Evolutionary conservation across 1,140 invertebrate genomes (phyloP).

Genomic region (Platyura marginata): DNA sequence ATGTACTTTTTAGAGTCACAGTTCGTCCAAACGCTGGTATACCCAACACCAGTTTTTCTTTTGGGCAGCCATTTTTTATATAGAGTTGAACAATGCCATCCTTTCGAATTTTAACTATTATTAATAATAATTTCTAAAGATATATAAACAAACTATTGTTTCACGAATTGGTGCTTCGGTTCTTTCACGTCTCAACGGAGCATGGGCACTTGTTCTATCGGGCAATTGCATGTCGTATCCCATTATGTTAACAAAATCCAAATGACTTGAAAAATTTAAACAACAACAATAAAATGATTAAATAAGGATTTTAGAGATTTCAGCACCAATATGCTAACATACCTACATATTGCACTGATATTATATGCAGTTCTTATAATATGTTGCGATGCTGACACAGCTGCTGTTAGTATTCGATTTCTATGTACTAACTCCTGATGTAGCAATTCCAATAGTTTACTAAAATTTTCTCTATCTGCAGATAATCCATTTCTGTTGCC

Average conservation of each 20-base stretch:
- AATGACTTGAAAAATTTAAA: conserved; percentile 39
- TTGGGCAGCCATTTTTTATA: conserved; percentile 27
- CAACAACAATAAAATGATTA: too few species aligned
- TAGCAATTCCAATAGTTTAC: conserved; percentile 28
- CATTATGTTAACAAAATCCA: conserved; percentile 27
- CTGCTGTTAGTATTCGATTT: conserved; percentile 27
- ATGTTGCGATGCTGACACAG: conserved; percentile 26
- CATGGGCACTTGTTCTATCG: conserved; percentile 32
- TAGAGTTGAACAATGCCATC: conserved; percentile 24
- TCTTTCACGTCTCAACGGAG: conserved; percentile 24
- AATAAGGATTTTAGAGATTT: too few species aligned
- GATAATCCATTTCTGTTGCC: conserved; percentile 26
- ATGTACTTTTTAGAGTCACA: conserved; percentile 30
- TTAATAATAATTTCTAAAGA: too few species aligned
- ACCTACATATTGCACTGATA: conserved; percentile 26
- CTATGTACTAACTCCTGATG: conserved; percentile 25
- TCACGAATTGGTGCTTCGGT: conserved; percentile 13
- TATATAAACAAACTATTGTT: conserved; percentile 11
- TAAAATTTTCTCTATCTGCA: conserved; percentile 28
- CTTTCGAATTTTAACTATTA: conserved; percentile 9
- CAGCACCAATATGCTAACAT: conserved; percentile 21
- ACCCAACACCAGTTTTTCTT: conserved; percentile 43
- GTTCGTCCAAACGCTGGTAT: conserved; percentile 41
- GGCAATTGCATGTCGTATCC: conserved; percentile 26
- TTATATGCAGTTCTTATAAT: conserved; percentile 32